Evolutionary conservation across 2,113 vertebrate species (phyloP).

Genomic region (Coracopsis vasa): DNA sequence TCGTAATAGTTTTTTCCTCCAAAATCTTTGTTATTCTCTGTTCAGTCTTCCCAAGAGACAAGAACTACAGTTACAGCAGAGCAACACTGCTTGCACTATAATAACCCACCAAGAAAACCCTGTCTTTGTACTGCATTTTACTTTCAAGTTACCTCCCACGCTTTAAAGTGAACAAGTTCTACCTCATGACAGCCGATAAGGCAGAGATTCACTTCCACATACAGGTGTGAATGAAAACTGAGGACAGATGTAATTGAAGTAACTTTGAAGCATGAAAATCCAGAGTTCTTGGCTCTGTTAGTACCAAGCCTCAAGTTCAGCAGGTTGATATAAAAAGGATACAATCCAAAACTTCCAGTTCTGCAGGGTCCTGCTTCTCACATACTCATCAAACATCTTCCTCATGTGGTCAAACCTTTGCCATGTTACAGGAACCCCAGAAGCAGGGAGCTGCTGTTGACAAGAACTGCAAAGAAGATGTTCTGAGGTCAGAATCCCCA

Average conservation of each 20-base stretch:
- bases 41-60: not conserved
- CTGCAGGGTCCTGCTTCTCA: conserved; percentile 87
- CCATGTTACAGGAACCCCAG: conserved; percentile 82
- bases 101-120: not conserved
- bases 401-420: conserved; percentile 84
- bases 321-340: conserved; percentile 78
- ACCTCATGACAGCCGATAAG: not conserved
- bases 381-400: conserved; percentile 89
- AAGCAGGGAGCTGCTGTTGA: conserved; percentile 92
- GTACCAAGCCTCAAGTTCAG: not conserved
- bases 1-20: not conserved
- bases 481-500: not conserved
- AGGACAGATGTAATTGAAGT: not conserved
- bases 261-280: not conserved
- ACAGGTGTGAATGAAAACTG: not conserved
- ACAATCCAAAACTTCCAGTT: conserved; percentile 99
- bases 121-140: not conserved
- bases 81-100: not conserved
- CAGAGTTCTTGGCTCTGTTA: not conserved
- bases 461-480: conserved; percentile 78
- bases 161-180: not conserved
- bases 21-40: not conserved
- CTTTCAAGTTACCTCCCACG: not conserved
- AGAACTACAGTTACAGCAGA: not conserved
- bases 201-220: not conserved